These are phyloP conservation scores for Sisor rabdophorus DNA, from an alignment of 2,113 vertebrate species.

Conservation along the genomic window DNA sequence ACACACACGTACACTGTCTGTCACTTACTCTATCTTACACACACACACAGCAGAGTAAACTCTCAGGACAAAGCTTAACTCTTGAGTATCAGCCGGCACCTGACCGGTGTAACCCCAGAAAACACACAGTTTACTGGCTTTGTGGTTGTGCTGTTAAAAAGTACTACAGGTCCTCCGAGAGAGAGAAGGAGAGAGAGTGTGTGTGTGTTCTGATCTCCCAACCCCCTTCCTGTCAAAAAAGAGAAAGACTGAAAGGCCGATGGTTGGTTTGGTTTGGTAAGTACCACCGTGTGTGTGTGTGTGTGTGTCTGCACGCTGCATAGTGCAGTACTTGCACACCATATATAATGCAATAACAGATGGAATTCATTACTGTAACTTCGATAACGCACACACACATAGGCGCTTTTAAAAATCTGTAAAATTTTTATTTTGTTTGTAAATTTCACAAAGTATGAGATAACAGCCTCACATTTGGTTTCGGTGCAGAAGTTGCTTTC, in stretches of 20 bases:
- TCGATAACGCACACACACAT: not conserved
- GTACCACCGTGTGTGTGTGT: constrained; percentile 7
- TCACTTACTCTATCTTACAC: constrained; percentile 21
- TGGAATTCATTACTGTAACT: constrained; percentile 29
- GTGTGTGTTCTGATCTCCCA: constrained; percentile 6
- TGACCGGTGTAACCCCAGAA: constrained; percentile 22
- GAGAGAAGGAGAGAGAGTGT: not conserved
- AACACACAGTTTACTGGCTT: constrained; percentile 10
- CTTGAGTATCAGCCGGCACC: constrained; percentile 33
- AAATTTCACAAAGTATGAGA: too few relatives aligned
- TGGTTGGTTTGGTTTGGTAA: constrained; percentile 21
- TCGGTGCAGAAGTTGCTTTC: too few relatives aligned
- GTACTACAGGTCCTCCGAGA: not conserved
- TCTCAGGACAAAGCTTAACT: constrained; percentile 12
- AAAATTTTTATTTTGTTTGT: too few relatives aligned
- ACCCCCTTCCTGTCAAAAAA: constrained; percentile 16
- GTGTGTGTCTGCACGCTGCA: constrained; percentile 31
- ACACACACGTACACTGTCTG: not conserved
- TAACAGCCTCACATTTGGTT: too few relatives aligned
- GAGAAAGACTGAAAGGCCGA: not conserved
- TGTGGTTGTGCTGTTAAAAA: constrained; percentile 10
- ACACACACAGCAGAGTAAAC: constrained; percentile 27
- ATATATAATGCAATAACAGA: constrained; percentile 27
- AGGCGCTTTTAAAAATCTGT: not conserved
- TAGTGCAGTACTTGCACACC: not conserved